phyloP scores from a whole-genome alignment of 2,888 invertebrate species.

The Xestoiulus laeticollis region DNA sequence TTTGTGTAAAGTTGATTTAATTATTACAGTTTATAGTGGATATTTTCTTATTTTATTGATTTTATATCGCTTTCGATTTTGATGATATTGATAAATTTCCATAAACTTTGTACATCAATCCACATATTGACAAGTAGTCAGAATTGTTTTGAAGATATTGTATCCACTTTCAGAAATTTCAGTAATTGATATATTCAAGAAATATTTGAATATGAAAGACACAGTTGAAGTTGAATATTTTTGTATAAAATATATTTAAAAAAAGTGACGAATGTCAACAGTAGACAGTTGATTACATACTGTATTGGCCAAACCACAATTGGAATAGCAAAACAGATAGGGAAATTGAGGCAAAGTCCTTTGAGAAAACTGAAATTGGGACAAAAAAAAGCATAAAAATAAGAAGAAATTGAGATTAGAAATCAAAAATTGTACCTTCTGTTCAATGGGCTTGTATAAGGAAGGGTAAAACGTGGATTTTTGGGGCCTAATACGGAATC shows the following conservation, averaged over 20 bases:
- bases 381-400: not conserved
- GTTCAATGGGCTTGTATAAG: not conserved
- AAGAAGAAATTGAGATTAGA: slow-evolving; percentile 11
- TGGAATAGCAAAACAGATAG: slow-evolving; percentile 16
- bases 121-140: no score
- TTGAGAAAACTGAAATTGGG: not conserved
- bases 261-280: not conserved
- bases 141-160: no score
- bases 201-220: no score
- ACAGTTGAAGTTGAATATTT: not conserved
- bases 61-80: no score
- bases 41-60: no score
- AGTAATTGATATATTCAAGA: no score
- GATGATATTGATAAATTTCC: no score
- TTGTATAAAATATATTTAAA: not conserved
- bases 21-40: no score
- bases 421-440: not conserved
- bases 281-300: not conserved
- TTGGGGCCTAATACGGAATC: slow-evolving; percentile 10
- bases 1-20: no score
- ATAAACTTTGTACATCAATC: no score
- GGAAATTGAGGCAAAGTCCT: not conserved
- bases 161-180: no score
- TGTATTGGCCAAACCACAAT: not conserved
- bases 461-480: not conserved